phyloP scores from a whole-genome alignment of 2,888 invertebrate genomes.

The Coremacera marginata region DNA sequence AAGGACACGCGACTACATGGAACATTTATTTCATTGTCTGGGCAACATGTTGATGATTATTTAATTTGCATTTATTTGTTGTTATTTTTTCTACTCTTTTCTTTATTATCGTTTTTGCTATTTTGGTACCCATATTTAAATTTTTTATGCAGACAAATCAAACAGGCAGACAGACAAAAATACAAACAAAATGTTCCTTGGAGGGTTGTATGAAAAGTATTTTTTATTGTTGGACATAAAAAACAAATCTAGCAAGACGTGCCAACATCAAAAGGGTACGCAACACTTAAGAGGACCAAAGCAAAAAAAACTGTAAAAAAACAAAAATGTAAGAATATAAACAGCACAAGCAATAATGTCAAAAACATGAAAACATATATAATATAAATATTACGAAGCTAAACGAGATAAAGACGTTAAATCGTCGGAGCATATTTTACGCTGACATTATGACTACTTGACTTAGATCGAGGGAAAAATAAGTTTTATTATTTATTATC shows the following conservation, averaged over 20 bases:
- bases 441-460: neutral
- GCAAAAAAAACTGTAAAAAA: neutral
- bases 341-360: neutral
- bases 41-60: neutral
- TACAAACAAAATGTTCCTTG: neutral
- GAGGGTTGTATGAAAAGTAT: neutral
- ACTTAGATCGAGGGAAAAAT: neutral
- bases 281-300: neutral
- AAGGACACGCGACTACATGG: neutral
- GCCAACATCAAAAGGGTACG: neutral
- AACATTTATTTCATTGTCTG: neutral
- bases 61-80: neutral
- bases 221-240: neutral
- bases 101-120: too few species aligned
- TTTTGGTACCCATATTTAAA: too few species aligned
- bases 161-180: neutral
- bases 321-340: neutral
- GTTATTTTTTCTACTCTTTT: neutral
- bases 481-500: too few species aligned
- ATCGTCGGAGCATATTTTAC: too few species aligned
- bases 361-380: neutral
- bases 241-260: conserved; percentile 3
- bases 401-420: neutral
- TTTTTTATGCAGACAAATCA: neutral
- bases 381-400: neutral